These are phyloP conservation scores for Tenualosa ilisha DNA, from an alignment of 2,797 vertebrate species.

Conservation along the genomic window DNA sequence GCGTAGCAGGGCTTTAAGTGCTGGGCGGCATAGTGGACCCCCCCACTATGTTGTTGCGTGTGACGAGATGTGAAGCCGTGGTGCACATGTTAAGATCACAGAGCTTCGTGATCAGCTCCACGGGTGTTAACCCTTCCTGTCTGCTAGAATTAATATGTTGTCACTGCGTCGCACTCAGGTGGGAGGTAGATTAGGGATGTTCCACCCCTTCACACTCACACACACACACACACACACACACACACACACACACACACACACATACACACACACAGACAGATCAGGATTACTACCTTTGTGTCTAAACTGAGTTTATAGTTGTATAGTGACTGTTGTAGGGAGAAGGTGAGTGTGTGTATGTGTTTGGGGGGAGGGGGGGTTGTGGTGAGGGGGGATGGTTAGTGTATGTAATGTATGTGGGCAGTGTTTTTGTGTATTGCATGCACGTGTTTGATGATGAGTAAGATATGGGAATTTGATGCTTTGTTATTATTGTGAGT, in stretches of 20 bases:
- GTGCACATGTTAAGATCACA: background rate
- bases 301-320: background rate
- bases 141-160: background rate
- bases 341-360: background rate
- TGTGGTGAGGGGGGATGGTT: background rate
- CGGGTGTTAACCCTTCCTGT: background rate
- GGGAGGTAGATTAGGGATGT: background rate
- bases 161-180: background rate
- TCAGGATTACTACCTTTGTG: background rate
- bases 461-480: background rate
- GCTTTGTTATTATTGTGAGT: background rate
- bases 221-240: no score
- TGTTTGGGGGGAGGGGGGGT: background rate
- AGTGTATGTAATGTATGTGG: conserved; percentile 23
- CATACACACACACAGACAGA: no score
- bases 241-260: no score
- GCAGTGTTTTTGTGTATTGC: conserved; percentile 32
- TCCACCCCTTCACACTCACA: background rate
- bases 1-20: conserved; percentile 19
- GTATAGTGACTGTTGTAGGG: background rate
- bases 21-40: background rate
- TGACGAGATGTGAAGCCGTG: background rate
- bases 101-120: background rate
- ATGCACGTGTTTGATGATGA: conserved; percentile 27
- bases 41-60: background rate